Percentiles rank a stretch among this genome's conserved stretches.
Conservation (phyloP, 92 coral and sea anemone species). For the Palythoa heliodiscus region DNA sequence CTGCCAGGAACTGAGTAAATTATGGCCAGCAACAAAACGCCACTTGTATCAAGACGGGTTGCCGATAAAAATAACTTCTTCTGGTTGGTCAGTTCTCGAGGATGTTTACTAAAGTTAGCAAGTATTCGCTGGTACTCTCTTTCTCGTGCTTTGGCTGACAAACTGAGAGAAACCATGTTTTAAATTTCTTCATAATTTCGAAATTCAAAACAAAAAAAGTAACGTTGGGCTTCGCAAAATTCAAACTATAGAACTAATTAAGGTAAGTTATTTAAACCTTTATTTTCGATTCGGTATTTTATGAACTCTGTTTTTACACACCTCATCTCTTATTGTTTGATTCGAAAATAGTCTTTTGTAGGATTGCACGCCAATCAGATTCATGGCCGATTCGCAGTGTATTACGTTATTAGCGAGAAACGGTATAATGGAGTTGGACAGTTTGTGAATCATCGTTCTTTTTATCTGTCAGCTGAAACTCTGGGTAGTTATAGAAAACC, state of each 20-base stretch:
- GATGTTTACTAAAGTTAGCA: conserved; percentile 35
- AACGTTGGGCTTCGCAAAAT: conserved; percentile 16
- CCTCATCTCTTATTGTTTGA: not conserved
- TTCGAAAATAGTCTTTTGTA: not conserved
- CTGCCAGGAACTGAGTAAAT: not conserved
- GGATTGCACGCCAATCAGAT: too few relatives aligned
- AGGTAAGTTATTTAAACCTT: conserved; percentile 3
- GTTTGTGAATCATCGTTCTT: not conserved
- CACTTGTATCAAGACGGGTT: conserved; percentile 28
- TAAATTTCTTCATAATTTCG: conserved; percentile 37
- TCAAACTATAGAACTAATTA: not conserved
- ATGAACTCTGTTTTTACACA: not conserved
- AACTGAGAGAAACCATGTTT: conserved; percentile 37
- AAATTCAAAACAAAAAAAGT: conserved; percentile 14
- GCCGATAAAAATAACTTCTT: not conserved
- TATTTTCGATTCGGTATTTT: not conserved
- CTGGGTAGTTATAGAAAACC: too few relatives aligned
- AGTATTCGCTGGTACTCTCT: conserved; percentile 22
- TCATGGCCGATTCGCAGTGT: not conserved
- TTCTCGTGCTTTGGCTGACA: not conserved
- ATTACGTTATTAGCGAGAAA: not conserved
- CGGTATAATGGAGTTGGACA: not conserved
- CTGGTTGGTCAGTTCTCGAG: conserved; percentile 4
- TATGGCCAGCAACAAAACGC: not conserved
- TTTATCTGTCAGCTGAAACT: too few relatives aligned